phyloP scores from a whole-genome alignment of 2,797 vertebrate genomes.

The Crocodylus rhombifer region DNA sequence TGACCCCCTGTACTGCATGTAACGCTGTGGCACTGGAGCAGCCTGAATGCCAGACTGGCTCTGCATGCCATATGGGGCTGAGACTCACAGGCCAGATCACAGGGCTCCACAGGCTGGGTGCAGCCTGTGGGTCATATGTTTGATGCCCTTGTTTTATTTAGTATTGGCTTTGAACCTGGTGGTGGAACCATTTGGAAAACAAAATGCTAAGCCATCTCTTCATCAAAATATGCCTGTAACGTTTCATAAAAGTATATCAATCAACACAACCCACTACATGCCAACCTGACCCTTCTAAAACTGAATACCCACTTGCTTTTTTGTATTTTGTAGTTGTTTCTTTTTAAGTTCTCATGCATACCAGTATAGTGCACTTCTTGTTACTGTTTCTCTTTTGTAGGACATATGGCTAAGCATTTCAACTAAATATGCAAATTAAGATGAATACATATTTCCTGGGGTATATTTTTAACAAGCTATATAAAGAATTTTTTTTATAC shows the following conservation, averaged over 20 bases:
- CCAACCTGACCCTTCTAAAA: no score
- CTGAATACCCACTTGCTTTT: no score
- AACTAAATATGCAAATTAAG: constrained; percentile 34
- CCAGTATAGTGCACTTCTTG: constrained; percentile 13
- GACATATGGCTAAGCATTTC: neutral
- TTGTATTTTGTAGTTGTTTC: no score
- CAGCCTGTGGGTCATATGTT: no score
- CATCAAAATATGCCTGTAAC: neutral
- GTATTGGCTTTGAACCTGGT: neutral
- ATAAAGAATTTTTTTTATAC: neutral
- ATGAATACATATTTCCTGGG: neutral
- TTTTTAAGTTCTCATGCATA: neutral
- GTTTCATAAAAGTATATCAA: neutral
- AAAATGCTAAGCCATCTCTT: neutral
- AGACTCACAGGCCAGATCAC: no score
- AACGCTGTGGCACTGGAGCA: no score
- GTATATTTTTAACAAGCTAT: neutral
- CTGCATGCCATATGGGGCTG: no score
- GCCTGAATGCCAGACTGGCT: no score
- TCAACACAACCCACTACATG: no score
- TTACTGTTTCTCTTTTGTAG: neutral
- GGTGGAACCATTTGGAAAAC: neutral
- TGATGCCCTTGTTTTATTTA: neutral
- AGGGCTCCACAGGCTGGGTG: no score
- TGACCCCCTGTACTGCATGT: no score